These are phyloP conservation scores for Pseudorectes ferrugineus DNA, from an alignment of 2,113 vertebrate species.

Conservation along the genomic window DNA sequence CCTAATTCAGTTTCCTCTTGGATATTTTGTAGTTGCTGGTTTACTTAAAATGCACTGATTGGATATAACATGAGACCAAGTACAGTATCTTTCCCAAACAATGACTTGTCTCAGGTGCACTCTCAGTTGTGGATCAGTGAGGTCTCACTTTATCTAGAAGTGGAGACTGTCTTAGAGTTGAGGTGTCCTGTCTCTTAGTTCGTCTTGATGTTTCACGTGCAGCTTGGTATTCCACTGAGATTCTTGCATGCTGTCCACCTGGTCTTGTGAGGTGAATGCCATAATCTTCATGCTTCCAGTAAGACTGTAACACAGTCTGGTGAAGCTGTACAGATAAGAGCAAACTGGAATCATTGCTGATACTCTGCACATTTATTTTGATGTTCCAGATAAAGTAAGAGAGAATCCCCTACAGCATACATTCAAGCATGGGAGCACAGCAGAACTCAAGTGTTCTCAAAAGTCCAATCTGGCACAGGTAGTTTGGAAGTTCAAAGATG, in stretches of 20 bases:
- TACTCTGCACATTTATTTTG: slow-evolving; percentile 73
- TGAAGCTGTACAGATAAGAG: neutral
- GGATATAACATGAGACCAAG: neutral
- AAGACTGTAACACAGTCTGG: neutral
- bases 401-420: slow-evolving; percentile 72
- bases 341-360: slow-evolving; percentile 30
- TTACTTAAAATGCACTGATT: neutral
- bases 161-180: neutral
- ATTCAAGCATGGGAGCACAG: slow-evolving; percentile 86
- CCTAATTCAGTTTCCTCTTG: neutral
- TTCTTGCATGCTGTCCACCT: neutral
- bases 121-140: neutral
- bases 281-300: neutral
- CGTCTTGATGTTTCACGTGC: neutral
- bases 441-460: slow-evolving; percentile 85
- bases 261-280: neutral
- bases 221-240: neutral
- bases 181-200: neutral
- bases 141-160: neutral
- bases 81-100: neutral
- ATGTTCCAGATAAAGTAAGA: slow-evolving; percentile 80
- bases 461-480: slow-evolving; percentile 88
- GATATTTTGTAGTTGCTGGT: neutral
- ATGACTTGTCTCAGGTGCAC: neutral
- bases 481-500: slow-evolving; percentile 84